A percentile compares a stretch with the other conserved stretches of the same genome.
phyloP scores from a whole-genome alignment of 2,888 invertebrate genomes.

The Oithona nana region DNA sequence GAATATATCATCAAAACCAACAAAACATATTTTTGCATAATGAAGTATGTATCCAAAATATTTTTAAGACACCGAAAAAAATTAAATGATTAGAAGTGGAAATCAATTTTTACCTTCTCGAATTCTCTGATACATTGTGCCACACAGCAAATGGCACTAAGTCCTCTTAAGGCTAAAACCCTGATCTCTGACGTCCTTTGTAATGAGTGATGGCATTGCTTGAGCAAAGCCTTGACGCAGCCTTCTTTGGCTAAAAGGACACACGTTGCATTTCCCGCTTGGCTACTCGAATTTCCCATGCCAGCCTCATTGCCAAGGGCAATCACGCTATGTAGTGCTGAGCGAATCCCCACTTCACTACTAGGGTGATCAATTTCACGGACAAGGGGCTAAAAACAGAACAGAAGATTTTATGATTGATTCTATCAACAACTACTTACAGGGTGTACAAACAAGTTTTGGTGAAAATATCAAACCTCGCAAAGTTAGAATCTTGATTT shows the following conservation, averaged over 20 bases:
- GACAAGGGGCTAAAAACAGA: background rate
- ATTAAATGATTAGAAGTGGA: conserved; percentile 1
- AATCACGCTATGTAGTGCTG: conserved; percentile 6
- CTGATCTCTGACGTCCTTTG: background rate
- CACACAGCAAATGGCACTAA: conserved; percentile 65
- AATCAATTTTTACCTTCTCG: conserved; percentile 40
- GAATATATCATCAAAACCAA: background rate
- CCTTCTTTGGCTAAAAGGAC: background rate
- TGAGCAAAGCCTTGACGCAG: background rate
- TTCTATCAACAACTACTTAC: too few species aligned
- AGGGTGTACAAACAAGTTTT: too few species aligned
- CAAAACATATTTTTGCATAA: conserved; percentile 8
- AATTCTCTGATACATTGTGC: conserved; percentile 61
- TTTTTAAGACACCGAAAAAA: background rate
- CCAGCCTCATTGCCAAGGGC: conserved; percentile 8
- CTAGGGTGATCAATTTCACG: conserved; percentile 5
- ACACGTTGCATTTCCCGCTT: background rate
- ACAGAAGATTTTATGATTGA: background rate
- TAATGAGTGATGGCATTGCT: background rate
- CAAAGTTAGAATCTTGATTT: too few species aligned
- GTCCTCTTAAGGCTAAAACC: conserved; percentile 43
- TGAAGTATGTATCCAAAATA: conserved; percentile 15
- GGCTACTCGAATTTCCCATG: background rate
- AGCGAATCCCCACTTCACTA: background rate
- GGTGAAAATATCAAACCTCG: too few species aligned